Conservation (phyloP, 1,140 invertebrate genomes). For the Drosophila suzukii region DNA sequence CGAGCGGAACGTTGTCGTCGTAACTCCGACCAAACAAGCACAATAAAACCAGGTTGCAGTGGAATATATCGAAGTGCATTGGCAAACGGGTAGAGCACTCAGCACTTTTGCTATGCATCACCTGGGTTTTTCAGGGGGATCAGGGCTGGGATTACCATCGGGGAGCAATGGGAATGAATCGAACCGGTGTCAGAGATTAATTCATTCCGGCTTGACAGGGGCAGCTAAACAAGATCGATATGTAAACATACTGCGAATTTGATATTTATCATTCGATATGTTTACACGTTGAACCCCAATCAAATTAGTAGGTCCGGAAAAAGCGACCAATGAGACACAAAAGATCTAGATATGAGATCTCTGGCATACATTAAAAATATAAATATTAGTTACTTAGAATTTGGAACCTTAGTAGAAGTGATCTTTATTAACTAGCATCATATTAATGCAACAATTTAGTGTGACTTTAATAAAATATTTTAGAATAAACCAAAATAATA, state of each 20-base stretch:
- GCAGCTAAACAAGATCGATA: slow-evolving; percentile 2
- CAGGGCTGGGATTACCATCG: slow-evolving; percentile 29
- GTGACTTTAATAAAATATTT: no score
- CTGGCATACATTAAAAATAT: no score
- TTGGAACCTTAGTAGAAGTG: no score
- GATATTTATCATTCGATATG: slow-evolving; percentile 3
- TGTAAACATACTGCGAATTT: slow-evolving; percentile 11
- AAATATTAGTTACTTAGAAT: no score
- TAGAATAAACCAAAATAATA: no score
- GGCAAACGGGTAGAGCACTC: slow-evolving; percentile 7
- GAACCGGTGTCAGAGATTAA: not conserved
- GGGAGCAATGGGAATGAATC: slow-evolving; percentile 27
- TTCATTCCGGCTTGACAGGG: not conserved
- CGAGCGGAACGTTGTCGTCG: slow-evolving; percentile 58
- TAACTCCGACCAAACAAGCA: slow-evolving; percentile 8
- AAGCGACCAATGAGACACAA: not conserved
- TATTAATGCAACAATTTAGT: no score
- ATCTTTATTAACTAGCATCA: no score
- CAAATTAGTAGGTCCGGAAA: not conserved
- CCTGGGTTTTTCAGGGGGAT: slow-evolving; percentile 19
- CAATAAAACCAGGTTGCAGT: slow-evolving; percentile 20
- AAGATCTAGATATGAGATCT: not conserved
- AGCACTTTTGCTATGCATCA: slow-evolving; percentile 43
- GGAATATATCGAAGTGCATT: slow-evolving; percentile 51
- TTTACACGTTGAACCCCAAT: not conserved